Percentiles rank a stretch among this genome's conserved stretches.
Evolutionary conservation across 2,888 invertebrate genomes (phyloP).

Genomic region (Drosophila phalerata): DNA sequence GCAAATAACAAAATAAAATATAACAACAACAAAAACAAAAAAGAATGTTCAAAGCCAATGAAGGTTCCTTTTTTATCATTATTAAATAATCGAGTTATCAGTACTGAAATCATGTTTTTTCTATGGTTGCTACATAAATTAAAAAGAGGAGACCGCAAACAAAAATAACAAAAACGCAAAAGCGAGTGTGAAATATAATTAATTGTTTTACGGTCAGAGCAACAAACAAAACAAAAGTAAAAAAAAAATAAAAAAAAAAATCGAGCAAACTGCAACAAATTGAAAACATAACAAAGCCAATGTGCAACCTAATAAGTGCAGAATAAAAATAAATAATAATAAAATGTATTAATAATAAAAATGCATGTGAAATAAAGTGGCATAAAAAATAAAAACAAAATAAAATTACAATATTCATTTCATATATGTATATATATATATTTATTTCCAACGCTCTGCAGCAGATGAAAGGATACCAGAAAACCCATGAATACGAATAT

Average conservation of each 20-base stretch:
- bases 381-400: constrained; percentile 17
- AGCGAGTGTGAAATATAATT: constrained; percentile 55
- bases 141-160: constrained; percentile 27
- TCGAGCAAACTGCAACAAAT: constrained; percentile 25
- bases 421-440: constrained; percentile 4
- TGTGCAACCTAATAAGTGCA: constrained; percentile 29
- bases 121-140: constrained; percentile 42
- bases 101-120: constrained; percentile 35
- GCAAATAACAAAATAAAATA: constrained; percentile 35
- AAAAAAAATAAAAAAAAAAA: constrained; percentile 11
- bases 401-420: constrained; percentile 12
- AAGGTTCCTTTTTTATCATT: constrained; percentile 14
- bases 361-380: constrained; percentile 9
- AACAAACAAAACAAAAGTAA: constrained; percentile 8
- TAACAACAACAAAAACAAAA: constrained; percentile 35
- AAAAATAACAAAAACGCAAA: constrained; percentile 29
- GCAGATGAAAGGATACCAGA: constrained; percentile 25
- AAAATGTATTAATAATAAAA: constrained; percentile 9
- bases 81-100: constrained; percentile 60
- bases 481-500: constrained; percentile 40
- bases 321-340: constrained; percentile 23
- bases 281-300: constrained; percentile 20
- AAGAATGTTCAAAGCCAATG: constrained; percentile 24
- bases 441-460: constrained; percentile 14
- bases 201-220: constrained; percentile 47